Percentiles rank a stretch among this genome's conserved stretches.
Evolutionary conservation across 2,113 vertebrate species (phyloP).

Genomic region (Zosterops lateralis): DNA sequence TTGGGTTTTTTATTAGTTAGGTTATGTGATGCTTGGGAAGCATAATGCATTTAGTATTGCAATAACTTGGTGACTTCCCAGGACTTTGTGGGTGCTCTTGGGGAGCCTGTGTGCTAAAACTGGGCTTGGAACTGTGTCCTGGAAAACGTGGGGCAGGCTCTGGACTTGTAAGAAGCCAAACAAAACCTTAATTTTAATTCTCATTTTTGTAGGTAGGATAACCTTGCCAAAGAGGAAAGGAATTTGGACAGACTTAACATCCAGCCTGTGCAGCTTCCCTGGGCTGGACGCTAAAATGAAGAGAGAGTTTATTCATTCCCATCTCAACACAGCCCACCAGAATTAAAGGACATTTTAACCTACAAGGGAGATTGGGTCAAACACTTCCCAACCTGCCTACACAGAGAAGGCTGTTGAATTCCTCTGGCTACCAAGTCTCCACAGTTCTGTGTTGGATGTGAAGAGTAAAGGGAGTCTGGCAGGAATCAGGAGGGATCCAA

Average conservation of each 20-base stretch:
- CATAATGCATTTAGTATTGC: not conserved
- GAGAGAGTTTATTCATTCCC: conserved; percentile 32
- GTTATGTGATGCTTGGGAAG: not conserved
- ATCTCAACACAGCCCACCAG: not conserved
- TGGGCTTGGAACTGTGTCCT: conserved; percentile 24
- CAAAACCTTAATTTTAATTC: conserved; percentile 52
- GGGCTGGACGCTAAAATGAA: not conserved
- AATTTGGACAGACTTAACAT: conserved; percentile 8
- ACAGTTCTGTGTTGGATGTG: not conserved
- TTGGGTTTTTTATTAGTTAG: conserved; percentile 66
- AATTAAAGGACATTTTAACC: conserved; percentile 29
- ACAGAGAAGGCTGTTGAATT: not conserved
- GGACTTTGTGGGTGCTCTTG: not conserved
- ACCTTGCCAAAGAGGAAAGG: conserved; percentile 45
- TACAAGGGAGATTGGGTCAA: not conserved
- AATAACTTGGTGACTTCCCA: not conserved
- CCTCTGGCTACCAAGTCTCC: not conserved
- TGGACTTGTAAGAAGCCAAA: conserved; percentile 7
- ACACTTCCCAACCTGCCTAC: not conserved
- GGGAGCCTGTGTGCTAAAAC: not conserved
- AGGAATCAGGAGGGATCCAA: not conserved
- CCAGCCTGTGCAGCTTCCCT: not conserved
- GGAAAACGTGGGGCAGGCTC: conserved; percentile 7
- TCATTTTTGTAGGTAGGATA: conserved; percentile 53
- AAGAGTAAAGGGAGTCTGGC: not conserved